Evolutionary conservation across 2,797 vertebrate species (phyloP).

Genomic region (Enteromius radiatus): DNA sequence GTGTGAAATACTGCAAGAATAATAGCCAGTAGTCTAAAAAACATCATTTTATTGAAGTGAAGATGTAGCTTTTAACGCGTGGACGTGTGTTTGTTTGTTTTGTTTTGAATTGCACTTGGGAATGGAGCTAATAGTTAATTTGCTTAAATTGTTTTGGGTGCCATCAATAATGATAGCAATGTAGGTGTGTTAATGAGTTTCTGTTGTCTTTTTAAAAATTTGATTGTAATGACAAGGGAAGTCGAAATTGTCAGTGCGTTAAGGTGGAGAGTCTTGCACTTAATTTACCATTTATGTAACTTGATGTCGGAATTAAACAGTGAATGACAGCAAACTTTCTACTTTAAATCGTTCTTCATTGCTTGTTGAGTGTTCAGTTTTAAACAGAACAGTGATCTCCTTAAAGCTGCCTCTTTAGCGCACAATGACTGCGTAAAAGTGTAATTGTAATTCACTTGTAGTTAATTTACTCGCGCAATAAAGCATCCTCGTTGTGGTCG

Average conservation of each 20-base stretch:
- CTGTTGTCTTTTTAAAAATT: background rate
- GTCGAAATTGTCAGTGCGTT: slow-evolving; percentile 27
- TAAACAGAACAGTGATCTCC: background rate
- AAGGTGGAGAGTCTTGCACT: background rate
- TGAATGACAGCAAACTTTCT: background rate
- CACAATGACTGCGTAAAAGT: slow-evolving; percentile 1
- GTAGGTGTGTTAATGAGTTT: background rate
- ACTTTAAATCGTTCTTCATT: slow-evolving; percentile 5
- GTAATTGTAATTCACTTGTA: background rate
- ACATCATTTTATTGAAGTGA: slow-evolving; percentile 67
- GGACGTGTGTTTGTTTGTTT: background rate
- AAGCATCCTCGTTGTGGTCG: slow-evolving; percentile 14
- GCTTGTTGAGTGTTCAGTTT: background rate
- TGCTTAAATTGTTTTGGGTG: background rate
- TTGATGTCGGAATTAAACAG: background rate
- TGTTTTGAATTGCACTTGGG: slow-evolving; percentile 18
- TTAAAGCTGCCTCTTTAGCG: slow-evolving; percentile 1
- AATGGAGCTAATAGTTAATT: background rate
- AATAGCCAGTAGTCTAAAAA: slow-evolving; percentile 75
- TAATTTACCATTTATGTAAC: background rate
- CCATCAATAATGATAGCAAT: background rate
- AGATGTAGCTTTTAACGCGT: slow-evolving; percentile 2
- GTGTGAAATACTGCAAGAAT: slow-evolving; percentile 78
- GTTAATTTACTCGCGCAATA: slow-evolving; percentile 42
- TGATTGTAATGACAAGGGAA: background rate